Base-by-base conservation (phyloP, 2,113 vertebrate species). In the Tragelaphus scriptus region DNA sequence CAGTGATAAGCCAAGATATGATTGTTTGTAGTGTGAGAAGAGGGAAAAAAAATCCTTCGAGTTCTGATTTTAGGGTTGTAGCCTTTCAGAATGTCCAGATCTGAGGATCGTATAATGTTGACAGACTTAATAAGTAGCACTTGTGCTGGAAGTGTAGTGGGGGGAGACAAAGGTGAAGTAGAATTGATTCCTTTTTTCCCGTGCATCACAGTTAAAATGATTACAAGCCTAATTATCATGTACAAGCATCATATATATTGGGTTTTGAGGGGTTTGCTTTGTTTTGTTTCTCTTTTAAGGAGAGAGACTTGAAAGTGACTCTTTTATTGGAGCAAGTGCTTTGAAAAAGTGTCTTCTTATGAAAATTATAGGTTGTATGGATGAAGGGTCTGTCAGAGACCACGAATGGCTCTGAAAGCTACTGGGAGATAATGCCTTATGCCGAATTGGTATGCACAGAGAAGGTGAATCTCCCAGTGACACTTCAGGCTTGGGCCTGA, bases 321-420 rank as follows among this genome's bases (percentile, higher is more conserved):
- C 49, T 97, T 87, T 81, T 81, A 58, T 55, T 58, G 51, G 59
- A 97, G 51, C 53, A 93, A 95, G 87, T 97, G 47, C 90, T 97
- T 97, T 93, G 28, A 84, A 91, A 95, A 93, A 77, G 32, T 97
- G 40, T 68, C 30, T 79, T 96, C 77, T 91, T 71, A 56, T 80
- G 91, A 97, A 97, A 97, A 97, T 95, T 93, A 85, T 81, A 96
- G 90, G 95, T 92, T 97, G 47, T 89, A 53, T 51, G 56, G 77
- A 63, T 79, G 75, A 93, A 49, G 88, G n/a, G 55, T 89, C 65
- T 93, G 68, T 91, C 89, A 82, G 91, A 44, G 40, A 93, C 91
- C 47, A 44, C 80, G 90, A 86, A 92, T 95, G 75, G 9, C 85
- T 98, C 94, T 95, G 92, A 94, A 88, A 96, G 26, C 36, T 92